phyloP scores from a whole-genome alignment of 2,888 invertebrate species.

The Drosophila anomalata region DNA sequence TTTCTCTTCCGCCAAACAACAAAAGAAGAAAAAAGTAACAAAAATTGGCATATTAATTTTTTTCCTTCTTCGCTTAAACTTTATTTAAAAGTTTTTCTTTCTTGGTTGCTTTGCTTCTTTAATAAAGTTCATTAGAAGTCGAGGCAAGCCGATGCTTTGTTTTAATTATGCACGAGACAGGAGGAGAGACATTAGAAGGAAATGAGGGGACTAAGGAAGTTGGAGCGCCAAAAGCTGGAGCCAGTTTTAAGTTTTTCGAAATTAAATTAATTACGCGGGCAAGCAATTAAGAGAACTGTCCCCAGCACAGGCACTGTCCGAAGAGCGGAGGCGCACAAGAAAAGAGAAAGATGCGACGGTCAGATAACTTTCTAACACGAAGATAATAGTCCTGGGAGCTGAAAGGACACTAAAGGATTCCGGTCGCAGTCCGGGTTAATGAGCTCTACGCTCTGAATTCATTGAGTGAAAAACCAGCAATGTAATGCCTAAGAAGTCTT shows the following conservation, averaged over 20 bases:
- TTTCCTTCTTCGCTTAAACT: slow-evolving; percentile 24
- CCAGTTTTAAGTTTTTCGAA: slow-evolving; percentile 62
- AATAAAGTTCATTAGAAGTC: slow-evolving; percentile 56
- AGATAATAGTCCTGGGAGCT: slow-evolving; percentile 55
- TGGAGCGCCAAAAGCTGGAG: slow-evolving; percentile 25
- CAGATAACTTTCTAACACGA: slow-evolving; percentile 53
- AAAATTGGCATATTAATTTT: slow-evolving; percentile 63
- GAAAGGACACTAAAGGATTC: slow-evolving; percentile 30
- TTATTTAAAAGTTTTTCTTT: slow-evolving; percentile 36
- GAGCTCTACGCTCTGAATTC: slow-evolving; percentile 30
- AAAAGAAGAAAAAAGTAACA: slow-evolving; percentile 37
- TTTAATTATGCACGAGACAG: slow-evolving; percentile 61
- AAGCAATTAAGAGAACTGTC: slow-evolving; percentile 67
- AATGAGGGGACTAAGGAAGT: not conserved
- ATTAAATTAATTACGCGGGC: slow-evolving; percentile 67
- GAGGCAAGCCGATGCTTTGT: slow-evolving; percentile 52
- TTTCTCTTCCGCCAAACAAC: slow-evolving; percentile 25
- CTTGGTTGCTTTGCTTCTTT: slow-evolving; percentile 37
- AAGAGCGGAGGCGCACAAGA: slow-evolving; percentile 13
- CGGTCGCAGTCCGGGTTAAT: slow-evolving; percentile 23
- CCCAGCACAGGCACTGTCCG: slow-evolving; percentile 39
- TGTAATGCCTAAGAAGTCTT: slow-evolving; percentile 2
- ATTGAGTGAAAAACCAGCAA: slow-evolving; percentile 35
- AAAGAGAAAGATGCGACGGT: slow-evolving; percentile 31
- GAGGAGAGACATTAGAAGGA: slow-evolving; percentile 21